Evolutionary conservation across 2,888 invertebrate genomes (phyloP).

Genomic region (Tetrapedia diversipes): DNA sequence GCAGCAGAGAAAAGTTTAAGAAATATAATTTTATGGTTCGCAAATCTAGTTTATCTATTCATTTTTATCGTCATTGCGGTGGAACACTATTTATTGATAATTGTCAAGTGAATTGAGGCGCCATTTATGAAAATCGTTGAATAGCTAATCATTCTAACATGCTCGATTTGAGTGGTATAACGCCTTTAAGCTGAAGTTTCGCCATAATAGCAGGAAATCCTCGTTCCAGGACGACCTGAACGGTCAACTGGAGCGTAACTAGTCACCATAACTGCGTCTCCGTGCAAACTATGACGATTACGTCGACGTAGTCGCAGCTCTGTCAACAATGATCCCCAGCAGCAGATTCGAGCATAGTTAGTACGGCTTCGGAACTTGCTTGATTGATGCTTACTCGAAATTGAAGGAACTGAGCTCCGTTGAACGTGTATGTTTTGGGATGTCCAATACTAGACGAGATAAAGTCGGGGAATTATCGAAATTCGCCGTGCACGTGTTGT

Average conservation of each 20-base stretch:
- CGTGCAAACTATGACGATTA: slow-evolving; percentile 62
- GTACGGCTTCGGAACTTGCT: slow-evolving; percentile 16
- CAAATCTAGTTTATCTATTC: too few species aligned
- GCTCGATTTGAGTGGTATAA: too few species aligned
- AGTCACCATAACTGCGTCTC: slow-evolving; percentile 7
- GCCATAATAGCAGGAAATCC: slow-evolving; percentile 58
- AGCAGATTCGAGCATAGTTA: slow-evolving; percentile 19
- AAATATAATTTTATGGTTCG: too few species aligned
- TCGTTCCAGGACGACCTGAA: slow-evolving; percentile 48
- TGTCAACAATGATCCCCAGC: slow-evolving; percentile 44
- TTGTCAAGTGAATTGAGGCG: too few species aligned
- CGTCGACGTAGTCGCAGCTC: slow-evolving; percentile 42
- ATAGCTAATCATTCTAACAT: too few species aligned
- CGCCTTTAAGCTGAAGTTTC: too few species aligned
- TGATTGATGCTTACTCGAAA: slow-evolving; percentile 22
- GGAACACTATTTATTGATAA: too few species aligned
- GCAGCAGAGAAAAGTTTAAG: too few species aligned
- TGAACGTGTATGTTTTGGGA: background rate
- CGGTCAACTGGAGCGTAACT: slow-evolving; percentile 49
- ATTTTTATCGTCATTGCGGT: too few species aligned
- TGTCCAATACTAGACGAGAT: background rate
- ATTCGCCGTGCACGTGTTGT: too few species aligned
- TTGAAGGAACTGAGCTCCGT: slow-evolving; percentile 10
- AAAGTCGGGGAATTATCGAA: slow-evolving; percentile 3
- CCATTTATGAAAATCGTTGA: too few species aligned